Conservation (phyloP, 2,113 vertebrate genomes). For the Paraplagusia blochii region DNA sequence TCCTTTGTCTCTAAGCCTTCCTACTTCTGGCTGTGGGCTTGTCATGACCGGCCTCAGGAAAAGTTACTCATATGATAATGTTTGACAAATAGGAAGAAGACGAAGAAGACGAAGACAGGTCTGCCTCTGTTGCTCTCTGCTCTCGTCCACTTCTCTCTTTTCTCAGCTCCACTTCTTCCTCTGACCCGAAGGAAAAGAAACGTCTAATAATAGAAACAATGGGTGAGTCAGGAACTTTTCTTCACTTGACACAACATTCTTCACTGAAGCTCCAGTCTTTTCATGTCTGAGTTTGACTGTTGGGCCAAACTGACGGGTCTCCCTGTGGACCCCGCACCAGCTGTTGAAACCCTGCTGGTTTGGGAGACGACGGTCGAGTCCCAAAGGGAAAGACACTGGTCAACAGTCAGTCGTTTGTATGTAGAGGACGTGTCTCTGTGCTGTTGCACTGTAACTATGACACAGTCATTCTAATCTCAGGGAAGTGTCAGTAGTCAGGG, state of each 20-base stretch:
- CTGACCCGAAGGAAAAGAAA: slow-evolving; percentile 3
- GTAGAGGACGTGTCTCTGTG: no score
- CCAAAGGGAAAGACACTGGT: no score
- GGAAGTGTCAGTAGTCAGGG: slow-evolving; percentile 26
- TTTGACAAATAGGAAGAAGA: slow-evolving; percentile 71
- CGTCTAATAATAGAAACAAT: slow-evolving; percentile 38
- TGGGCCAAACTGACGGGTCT: not conserved
- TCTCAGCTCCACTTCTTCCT: slow-evolving; percentile 11
- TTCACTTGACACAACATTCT: no score
- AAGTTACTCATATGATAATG: slow-evolving; percentile 69
- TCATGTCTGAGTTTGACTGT: not conserved
- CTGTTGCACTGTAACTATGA: no score
- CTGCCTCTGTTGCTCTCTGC: slow-evolving; percentile 27
- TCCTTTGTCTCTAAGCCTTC: slow-evolving; percentile 34
- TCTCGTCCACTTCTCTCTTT: slow-evolving; percentile 24
- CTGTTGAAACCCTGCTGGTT: no score
- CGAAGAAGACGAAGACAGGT: slow-evolving; percentile 17
- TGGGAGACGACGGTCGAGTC: no score
- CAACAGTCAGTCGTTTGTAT: no score
- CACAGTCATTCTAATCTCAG: slow-evolving; percentile 27
- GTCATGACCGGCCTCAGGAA: slow-evolving; percentile 60
- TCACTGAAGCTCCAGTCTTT: not conserved
- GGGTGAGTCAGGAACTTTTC: slow-evolving; percentile 62
- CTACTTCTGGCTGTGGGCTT: slow-evolving; percentile 57
- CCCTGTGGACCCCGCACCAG: no score